These are phyloP conservation scores for Parnassius smintheus DNA, from an alignment of 2,888 invertebrate genomes.

Conservation along the genomic window DNA sequence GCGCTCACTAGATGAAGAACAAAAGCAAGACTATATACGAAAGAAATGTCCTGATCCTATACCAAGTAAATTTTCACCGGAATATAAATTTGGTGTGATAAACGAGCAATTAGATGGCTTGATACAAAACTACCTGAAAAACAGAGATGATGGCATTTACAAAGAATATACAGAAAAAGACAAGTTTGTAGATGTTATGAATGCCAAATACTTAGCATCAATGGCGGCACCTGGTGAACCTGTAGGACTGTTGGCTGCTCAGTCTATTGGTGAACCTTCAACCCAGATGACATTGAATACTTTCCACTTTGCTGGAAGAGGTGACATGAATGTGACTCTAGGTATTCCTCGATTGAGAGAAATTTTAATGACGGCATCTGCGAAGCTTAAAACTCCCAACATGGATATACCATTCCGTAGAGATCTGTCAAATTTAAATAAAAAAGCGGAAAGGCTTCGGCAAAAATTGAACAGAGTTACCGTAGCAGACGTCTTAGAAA, in stretches of 20 bases:
- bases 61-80: conserved; percentile 85
- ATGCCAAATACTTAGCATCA: conserved; percentile 88
- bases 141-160: conserved; percentile 54
- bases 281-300: conserved; percentile 99
- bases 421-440: conserved; percentile 64
- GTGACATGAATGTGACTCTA: conserved; percentile 99
- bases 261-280: conserved; percentile 99
- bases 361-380: conserved; percentile 97
- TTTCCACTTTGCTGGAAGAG: conserved; percentile 99
- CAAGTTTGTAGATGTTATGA: conserved; percentile 85
- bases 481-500: conserved; percentile 89
- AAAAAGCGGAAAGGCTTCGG: conserved; percentile 85
- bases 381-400: conserved; percentile 96
- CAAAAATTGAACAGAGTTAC: conserved; percentile 89
- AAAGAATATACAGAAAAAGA: conserved; percentile 59
- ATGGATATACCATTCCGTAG: conserved; percentile 94
- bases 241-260: conserved; percentile 97
- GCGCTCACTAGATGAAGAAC: conserved; percentile 82
- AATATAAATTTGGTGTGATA: conserved; percentile 89
- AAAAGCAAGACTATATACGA: conserved; percentile 76
- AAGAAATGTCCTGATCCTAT: conserved; percentile 89
- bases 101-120: conserved; percentile 89
- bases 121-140: conserved; percentile 81
- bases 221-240: conserved; percentile 96
- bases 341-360: conserved; percentile 98